Conservation (phyloP, 1,140 invertebrate genomes). For the Agraylea sexmaculata region DNA sequence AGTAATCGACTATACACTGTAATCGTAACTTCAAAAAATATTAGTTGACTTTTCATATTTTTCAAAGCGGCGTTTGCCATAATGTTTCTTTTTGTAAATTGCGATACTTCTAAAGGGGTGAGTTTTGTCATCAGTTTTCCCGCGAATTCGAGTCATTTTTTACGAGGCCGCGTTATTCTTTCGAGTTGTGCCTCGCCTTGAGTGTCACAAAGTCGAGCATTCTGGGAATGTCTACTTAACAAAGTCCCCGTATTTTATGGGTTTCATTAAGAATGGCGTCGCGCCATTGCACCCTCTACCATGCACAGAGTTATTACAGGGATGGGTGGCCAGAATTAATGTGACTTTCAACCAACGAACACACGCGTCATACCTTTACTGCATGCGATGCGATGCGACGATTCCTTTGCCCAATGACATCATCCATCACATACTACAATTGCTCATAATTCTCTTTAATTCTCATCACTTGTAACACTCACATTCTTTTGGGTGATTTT, state of each 20-base stretch:
- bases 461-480: no score
- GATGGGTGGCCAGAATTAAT: constrained; percentile 21
- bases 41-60: no score
- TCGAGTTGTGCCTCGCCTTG: constrained; percentile 3
- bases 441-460: no score
- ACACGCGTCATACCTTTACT: constrained; percentile 16
- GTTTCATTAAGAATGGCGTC: constrained; percentile 23
- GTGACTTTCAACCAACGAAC: constrained; percentile 17
- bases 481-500: no score
- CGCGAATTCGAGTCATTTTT: constrained; percentile 15
- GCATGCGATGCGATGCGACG: neutral
- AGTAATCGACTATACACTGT: no score
- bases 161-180: constrained; percentile 3
- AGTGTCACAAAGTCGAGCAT: constrained; percentile 16
- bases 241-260: constrained; percentile 23
- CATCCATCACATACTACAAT: no score
- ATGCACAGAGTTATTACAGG: constrained; percentile 21
- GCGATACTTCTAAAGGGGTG: neutral
- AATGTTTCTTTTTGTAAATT: neutral
- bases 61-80: neutral
- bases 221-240: constrained; percentile 21
- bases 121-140: no score
- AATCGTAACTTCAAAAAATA: no score
- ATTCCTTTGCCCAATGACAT: no score
- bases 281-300: constrained; percentile 20